These are phyloP conservation scores for Lottia scabra DNA, from an alignment of 2,888 invertebrate genomes.

Conservation along the genomic window DNA sequence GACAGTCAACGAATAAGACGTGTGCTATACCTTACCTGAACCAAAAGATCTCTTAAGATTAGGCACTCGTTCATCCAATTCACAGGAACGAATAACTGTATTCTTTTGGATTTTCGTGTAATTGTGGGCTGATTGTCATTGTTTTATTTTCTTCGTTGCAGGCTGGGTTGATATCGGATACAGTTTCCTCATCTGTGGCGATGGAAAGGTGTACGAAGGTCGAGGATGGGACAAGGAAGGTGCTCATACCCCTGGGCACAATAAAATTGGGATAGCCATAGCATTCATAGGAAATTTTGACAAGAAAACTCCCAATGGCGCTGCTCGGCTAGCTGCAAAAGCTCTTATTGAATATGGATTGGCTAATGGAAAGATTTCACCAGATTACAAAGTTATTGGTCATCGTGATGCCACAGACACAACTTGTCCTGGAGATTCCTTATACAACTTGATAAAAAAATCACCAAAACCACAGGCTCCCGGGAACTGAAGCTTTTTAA, in stretches of 20 bases:
- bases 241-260: constrained; percentile 77
- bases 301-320: constrained; percentile 44
- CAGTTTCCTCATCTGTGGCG: constrained; percentile 84
- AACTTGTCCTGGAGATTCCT: constrained; percentile 49
- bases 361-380: constrained; percentile 42
- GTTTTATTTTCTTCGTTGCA: too few species aligned
- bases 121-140: too few species aligned
- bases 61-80: too few species aligned
- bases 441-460: constrained; percentile 45
- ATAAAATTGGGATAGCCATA: constrained; percentile 70
- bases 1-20: too few species aligned
- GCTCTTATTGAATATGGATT: constrained; percentile 53
- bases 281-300: constrained; percentile 61
- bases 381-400: constrained; percentile 52
- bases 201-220: constrained; percentile 81
- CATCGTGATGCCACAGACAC: constrained; percentile 51
- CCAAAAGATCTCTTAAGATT: too few species aligned
- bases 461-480: constrained; percentile 39
- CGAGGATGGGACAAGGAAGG: constrained; percentile 82
- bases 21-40: too few species aligned
- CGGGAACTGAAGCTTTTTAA: constrained; percentile 3
- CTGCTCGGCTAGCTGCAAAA: constrained; percentile 45
- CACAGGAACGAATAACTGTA: too few species aligned
- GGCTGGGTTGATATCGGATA: constrained; percentile 55
- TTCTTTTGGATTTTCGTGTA: too few species aligned